Evolutionary conservation across 2,797 vertebrate species (phyloP).

Genomic region (Dermochelys coriacea): DNA sequence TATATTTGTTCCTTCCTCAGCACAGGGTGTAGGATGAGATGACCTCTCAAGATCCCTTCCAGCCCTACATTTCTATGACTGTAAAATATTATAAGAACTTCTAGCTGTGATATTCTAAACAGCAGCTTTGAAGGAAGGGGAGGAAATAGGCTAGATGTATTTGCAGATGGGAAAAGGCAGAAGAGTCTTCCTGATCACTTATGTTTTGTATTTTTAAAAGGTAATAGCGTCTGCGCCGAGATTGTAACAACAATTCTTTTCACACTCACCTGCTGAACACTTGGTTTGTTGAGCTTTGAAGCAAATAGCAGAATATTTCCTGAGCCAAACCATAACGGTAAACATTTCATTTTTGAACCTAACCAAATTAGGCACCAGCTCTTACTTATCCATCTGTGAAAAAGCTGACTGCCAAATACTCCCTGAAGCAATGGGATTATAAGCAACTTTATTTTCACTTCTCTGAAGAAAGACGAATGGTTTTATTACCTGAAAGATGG

Average conservation of each 20-base stretch:
- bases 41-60: not conserved
- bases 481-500: not conserved
- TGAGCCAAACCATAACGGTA: not conserved
- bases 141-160: not conserved
- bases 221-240: not conserved
- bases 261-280: not conserved
- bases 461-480: not conserved
- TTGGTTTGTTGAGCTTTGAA: not conserved
- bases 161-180: not conserved
- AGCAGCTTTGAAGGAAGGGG: not conserved
- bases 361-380: not conserved
- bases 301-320: not conserved
- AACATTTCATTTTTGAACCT: fast-evolving
- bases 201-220: not conserved
- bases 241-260: not conserved
- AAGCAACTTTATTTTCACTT: not conserved
- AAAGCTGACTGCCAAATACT: not conserved
- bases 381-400: not conserved
- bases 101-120: not conserved
- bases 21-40: not conserved
- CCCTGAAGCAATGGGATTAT: not conserved
- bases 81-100: not conserved
- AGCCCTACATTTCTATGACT: not conserved
- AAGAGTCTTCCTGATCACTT: not conserved
- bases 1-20: not conserved